Percentiles rank a stretch among this genome's conserved stretches.
These are phyloP conservation scores for Uria lomvia DNA, from an alignment of 2,113 vertebrate genomes.

Conservation along the genomic window DNA sequence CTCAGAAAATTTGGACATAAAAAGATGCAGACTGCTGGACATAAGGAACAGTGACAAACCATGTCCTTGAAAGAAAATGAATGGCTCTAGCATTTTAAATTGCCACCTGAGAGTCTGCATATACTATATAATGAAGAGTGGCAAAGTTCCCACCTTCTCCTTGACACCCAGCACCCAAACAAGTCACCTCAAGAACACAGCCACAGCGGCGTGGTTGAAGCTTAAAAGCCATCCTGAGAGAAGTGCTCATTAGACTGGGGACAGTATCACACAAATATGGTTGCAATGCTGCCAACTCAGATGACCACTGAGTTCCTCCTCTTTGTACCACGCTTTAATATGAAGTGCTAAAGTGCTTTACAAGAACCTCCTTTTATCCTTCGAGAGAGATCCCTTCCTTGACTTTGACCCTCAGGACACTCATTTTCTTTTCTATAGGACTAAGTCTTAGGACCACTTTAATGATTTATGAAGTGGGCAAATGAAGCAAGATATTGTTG, in stretches of 20 bases:
- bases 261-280: background rate
- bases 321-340: background rate
- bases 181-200: background rate
- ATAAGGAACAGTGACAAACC: background rate
- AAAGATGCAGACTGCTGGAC: background rate
- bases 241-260: background rate
- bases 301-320: background rate
- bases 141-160: background rate
- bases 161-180: background rate
- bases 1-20: background rate
- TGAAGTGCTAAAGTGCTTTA: background rate
- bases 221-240: background rate
- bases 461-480: constrained; percentile 2
- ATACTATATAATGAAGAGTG: background rate
- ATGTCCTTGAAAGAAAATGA: background rate
- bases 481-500: constrained; percentile 26
- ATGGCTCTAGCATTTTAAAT: background rate
- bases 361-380: background rate
- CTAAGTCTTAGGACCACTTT: background rate
- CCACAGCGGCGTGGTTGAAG: background rate
- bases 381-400: background rate
- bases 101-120: background rate
- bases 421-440: background rate
- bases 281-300: background rate
- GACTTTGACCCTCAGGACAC: background rate